Evolutionary conservation across 2,113 vertebrate genomes (phyloP), one percentile per base, ranked within the genome.

Genomic region (Lophura nycthemera): DNA sequence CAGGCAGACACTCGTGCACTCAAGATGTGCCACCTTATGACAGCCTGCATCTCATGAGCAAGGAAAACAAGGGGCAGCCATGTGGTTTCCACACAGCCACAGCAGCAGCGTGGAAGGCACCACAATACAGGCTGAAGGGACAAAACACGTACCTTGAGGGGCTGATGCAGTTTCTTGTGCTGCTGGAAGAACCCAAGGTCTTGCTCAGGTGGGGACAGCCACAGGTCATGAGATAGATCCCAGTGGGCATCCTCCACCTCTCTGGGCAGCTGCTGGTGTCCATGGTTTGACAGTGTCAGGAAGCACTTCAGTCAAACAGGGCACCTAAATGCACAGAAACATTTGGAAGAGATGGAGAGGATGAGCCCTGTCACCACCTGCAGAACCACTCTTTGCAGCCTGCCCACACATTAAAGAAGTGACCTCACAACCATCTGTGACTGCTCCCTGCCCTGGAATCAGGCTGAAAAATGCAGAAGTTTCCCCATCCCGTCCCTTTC

Each of bases 381-480:
- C 18, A 85, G 94, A 54, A 72, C 32, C 63, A 64, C 25, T 22
- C 16, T 82, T 45, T 36, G 24, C 12, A 43, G 25, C 7, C 4
- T 75, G 38, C 30, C 86, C 40, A 24, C 24, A 25, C 57, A 45
- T 60, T 20, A 63, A 88, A 93, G 84, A 84, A 59, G 69, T 54
- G 25, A 63, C 69, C 27, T 92, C 65, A 76, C 32, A 80, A 30
- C 30, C 81, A 96, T 76, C 27, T 70, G 72, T 1, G 8, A 50
- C 83, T 84, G 60, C 45, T 90, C 50, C 57, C 80, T 93, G 85
- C 54, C 45, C 75, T 90, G 91, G 66, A 96, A 94, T 52, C 64
- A 86, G 57, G 61, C 24, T 9, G 65, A 52, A 52, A 81, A 34
- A 1, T 0, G 50, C 5, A 20, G 25, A 34, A 42, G 32, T 30